Evolutionary conservation across 2,888 invertebrate species (phyloP), one percentile per base, ranked within the genome.

Genomic region (Danaus chrysippus): DNA sequence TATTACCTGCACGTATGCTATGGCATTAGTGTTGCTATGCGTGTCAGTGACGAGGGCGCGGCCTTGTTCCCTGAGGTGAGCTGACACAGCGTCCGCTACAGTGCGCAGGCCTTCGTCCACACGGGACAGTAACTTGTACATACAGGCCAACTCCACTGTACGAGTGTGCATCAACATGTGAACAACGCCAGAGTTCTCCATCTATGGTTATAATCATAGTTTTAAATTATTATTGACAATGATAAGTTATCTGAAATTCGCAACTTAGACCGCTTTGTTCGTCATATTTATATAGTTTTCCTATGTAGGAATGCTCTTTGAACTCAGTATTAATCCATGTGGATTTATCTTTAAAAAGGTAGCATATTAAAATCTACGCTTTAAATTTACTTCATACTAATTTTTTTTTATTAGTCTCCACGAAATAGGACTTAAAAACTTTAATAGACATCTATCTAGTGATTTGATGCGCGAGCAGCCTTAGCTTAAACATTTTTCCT

Each of bases 121-220:
- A 68, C 99, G 94, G 69, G 96, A 95, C 87, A 99, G 96, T 78
- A 99, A 92, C 92, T 99, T 98, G 91, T 99, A 99, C 96, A 99
- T 98, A 89, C 99, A 98, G 63, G 96, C 96, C 77, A 99, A 93
- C 91, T 99, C 99, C 76, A 97, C 96, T 44, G 98, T 98, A 92
- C 98, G 98, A 76, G 98, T 97, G 87, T 99, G 98, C 91, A 97
- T 96, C 76, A 99, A 92, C 99, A 99, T 99, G 86, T 99, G 97
- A 59, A 99, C 98, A 67, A 99, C 99, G 69, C 99, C 99, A 9
- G 98, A 98, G 90, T 99, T 99, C 91, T 99, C 99, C 99, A 99
- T 99, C 95, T 96, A 78, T 8, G 42, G 43, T 46, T 11, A 19
- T 5, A 81, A 60, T 46, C 11, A 43, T 41, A 55, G 11, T 13